Evolutionary conservation across 2,888 invertebrate species (phyloP).

Genomic region (Spodoptera exigua): DNA sequence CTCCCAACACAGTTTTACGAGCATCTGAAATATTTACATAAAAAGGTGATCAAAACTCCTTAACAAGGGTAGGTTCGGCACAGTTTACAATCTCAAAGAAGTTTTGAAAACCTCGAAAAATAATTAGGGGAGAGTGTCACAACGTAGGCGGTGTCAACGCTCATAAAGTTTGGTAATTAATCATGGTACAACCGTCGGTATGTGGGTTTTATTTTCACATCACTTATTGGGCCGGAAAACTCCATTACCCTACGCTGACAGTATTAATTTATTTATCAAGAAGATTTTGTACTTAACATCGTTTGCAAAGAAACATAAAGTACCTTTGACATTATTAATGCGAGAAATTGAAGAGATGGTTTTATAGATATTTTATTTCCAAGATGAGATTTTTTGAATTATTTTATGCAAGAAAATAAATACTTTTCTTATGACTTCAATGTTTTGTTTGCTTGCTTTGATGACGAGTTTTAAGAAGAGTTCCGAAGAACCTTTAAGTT

Average conservation of each 20-base stretch:
- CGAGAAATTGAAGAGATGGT: neutral
- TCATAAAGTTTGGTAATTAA: slow-evolving; percentile 67
- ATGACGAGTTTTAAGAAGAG: too few species aligned
- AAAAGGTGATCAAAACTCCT: slow-evolving; percentile 51
- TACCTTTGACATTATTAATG: slow-evolving; percentile 10
- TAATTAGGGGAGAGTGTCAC: slow-evolving; percentile 55
- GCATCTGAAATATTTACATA: slow-evolving; percentile 52
- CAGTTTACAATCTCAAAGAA: slow-evolving; percentile 54
- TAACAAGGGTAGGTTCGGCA: slow-evolving; percentile 43
- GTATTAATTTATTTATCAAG: slow-evolving; percentile 19
- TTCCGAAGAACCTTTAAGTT: too few species aligned
- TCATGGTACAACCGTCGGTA: slow-evolving; percentile 51
- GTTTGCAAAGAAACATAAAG: slow-evolving; percentile 1
- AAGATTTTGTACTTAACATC: slow-evolving; percentile 13
- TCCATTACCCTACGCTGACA: slow-evolving; percentile 25
- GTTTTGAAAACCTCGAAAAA: slow-evolving; percentile 52
- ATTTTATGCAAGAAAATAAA: too few species aligned
- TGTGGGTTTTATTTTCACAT: slow-evolving; percentile 60
- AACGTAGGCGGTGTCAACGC: slow-evolving; percentile 55
- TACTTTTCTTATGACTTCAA: too few species aligned
- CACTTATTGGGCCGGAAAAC: slow-evolving; percentile 60
- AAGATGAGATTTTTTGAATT: too few species aligned
- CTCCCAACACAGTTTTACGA: slow-evolving; percentile 43
- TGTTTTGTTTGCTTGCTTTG: too few species aligned
- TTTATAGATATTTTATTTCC: too few species aligned